Percentiles rank a stretch among this genome's conserved stretches.
phyloP scores from a whole-genome alignment of 2,113 vertebrate genomes.

The Xiphophorus hellerii region DNA sequence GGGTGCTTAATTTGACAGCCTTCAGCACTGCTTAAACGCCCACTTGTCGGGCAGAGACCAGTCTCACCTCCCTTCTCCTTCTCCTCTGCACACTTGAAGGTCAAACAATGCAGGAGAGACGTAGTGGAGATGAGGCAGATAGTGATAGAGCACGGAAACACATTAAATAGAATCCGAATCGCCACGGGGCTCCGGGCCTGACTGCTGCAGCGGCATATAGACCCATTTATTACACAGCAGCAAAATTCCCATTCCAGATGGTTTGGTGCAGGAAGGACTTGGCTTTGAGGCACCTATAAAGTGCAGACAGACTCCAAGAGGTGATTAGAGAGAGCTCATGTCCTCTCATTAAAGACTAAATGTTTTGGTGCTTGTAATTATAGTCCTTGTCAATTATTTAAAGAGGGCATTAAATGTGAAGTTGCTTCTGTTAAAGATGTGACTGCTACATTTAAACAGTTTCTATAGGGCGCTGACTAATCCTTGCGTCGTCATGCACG shows the following conservation, averaged over 20 bases:
- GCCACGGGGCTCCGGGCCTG: constrained; percentile 46
- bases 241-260: constrained; percentile 70
- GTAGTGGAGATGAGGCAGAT: constrained; percentile 28
- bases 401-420: constrained; percentile 28
- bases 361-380: constrained; percentile 6
- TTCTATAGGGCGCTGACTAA: constrained; percentile 41
- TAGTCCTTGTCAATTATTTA: constrained; percentile 37
- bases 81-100: constrained; percentile 64
- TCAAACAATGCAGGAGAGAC: constrained; percentile 59
- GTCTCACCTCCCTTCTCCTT: constrained; percentile 21
- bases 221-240: constrained; percentile 51
- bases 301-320: constrained; percentile 21
- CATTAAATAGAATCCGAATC: constrained; percentile 48
- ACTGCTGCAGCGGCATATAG: constrained; percentile 42
- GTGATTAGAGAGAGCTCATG: constrained; percentile 25
- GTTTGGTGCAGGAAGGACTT: constrained; percentile 57
- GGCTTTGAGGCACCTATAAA: constrained; percentile 48
- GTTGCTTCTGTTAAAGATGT: constrained; percentile 17
- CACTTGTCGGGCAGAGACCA: constrained; percentile 59
- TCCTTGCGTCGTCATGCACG: constrained; percentile 26
- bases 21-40: constrained; percentile 49
- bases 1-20: constrained; percentile 71
- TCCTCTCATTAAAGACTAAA: constrained; percentile 26
- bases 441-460: constrained; percentile 33
- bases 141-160: constrained; percentile 37